Conservation (phyloP, 2,113 vertebrate species). For the Cyphomyrus discorhynchus region DNA sequence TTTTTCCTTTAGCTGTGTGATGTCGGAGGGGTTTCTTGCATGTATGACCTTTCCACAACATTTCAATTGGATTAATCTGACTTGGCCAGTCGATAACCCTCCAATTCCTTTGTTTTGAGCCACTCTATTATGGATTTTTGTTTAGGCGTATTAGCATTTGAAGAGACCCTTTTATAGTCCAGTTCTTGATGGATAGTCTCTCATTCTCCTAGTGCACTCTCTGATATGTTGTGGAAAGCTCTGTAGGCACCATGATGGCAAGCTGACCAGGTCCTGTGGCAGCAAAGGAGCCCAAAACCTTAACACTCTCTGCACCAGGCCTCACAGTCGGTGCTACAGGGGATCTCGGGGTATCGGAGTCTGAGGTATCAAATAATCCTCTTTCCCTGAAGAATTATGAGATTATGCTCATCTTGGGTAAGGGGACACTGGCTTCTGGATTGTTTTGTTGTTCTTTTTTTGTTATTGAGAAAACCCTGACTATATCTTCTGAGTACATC, state of each 20-base stretch:
- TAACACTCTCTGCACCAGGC: too few relatives aligned
- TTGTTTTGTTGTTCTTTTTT: not conserved
- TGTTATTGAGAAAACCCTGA: not conserved
- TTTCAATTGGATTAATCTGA: not conserved
- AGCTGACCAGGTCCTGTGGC: not conserved
- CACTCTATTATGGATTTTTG: too few relatives aligned
- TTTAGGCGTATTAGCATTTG: too few relatives aligned
- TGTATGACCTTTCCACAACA: not conserved
- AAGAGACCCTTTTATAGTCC: not conserved
- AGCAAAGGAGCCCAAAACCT: not conserved
- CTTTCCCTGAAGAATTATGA: slow-evolving; percentile 3
- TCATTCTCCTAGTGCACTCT: not conserved
- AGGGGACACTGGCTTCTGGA: not conserved
- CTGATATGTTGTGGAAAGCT: not conserved
- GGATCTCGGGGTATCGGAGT: not conserved
- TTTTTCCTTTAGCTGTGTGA: not conserved
- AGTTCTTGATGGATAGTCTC: not conserved
- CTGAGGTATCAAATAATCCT: not conserved
- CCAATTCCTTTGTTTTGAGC: not conserved
- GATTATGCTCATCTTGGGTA: not conserved
- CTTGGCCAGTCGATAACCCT: not conserved
- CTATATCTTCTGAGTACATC: not conserved
- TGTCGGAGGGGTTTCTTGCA: not conserved
- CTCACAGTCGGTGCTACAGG: not conserved
- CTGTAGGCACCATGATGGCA: not conserved